A percentile compares a stretch with the other conserved stretches of the same genome.
phyloP scores from a whole-genome alignment of 2,797 vertebrate species.

The Rhincodon typus region DNA sequence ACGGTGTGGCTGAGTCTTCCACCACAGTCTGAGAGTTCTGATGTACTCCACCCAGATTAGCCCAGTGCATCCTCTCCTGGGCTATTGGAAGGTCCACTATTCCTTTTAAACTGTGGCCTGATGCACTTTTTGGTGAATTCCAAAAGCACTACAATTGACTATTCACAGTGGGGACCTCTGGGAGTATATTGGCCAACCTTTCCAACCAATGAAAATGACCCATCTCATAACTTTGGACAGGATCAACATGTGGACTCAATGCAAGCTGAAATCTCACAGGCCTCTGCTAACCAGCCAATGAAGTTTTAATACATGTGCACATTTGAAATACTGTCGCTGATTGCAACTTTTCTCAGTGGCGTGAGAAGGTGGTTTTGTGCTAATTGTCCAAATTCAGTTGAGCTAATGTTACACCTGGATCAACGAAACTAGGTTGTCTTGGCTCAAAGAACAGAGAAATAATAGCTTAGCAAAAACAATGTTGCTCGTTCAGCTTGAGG shows the following conservation, averaged over 20 bases:
- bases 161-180: neutral
- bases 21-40: neutral
- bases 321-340: neutral
- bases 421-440: neutral
- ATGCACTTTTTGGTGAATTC: no score
- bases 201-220: neutral
- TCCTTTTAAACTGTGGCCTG: neutral
- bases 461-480: neutral
- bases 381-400: neutral
- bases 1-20: neutral
- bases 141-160: no score
- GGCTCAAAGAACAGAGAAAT: neutral
- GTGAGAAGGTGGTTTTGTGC: neutral
- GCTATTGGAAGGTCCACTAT: neutral
- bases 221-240: no score
- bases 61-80: neutral
- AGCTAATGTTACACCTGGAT: neutral
- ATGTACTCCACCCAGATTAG: neutral
- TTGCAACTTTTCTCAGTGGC: neutral
- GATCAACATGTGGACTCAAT: no score
- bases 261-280: neutral
- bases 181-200: neutral
- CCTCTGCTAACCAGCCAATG: neutral
- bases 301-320: neutral
- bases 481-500: neutral